These are phyloP conservation scores for Nycticorax nycticorax DNA, from an alignment of 2,113 vertebrate genomes.

Conservation along the genomic window DNA sequence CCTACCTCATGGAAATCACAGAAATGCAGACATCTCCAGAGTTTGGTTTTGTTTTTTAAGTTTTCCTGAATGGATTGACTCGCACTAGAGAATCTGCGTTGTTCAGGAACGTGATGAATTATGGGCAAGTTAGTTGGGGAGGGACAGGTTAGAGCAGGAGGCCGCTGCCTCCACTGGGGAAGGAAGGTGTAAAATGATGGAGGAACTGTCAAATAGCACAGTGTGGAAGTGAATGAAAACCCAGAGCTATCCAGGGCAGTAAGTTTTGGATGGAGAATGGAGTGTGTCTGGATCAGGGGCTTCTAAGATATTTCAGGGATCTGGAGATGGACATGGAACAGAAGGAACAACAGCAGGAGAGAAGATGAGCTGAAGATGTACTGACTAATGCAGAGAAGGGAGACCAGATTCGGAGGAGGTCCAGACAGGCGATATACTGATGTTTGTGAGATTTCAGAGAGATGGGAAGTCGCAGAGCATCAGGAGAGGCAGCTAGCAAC, in stretches of 20 bases:
- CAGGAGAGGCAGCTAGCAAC: neutral
- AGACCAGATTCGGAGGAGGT: neutral
- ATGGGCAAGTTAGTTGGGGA: neutral
- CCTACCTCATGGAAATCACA: neutral
- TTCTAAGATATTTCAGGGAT: neutral
- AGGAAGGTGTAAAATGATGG: neutral
- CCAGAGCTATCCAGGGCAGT: neutral
- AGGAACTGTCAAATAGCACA: neutral
- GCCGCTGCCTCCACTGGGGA: neutral
- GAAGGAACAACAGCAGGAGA: neutral
- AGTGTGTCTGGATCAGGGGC: neutral
- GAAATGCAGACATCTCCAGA: neutral
- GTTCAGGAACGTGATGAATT: neutral
- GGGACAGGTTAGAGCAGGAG: neutral
- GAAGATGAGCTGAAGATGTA: neutral
- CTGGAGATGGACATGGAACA: neutral
- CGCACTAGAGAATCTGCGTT: neutral
- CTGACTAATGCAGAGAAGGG: neutral
- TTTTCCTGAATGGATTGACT: neutral
- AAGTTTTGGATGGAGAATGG: neutral
- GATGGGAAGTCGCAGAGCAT: neutral
- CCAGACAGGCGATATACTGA: neutral
- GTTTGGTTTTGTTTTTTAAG: neutral
- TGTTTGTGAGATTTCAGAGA: neutral
- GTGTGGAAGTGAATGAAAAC: neutral